Evolutionary conservation across 2,888 invertebrate species (phyloP).

Genomic region (Andricus curvator): DNA sequence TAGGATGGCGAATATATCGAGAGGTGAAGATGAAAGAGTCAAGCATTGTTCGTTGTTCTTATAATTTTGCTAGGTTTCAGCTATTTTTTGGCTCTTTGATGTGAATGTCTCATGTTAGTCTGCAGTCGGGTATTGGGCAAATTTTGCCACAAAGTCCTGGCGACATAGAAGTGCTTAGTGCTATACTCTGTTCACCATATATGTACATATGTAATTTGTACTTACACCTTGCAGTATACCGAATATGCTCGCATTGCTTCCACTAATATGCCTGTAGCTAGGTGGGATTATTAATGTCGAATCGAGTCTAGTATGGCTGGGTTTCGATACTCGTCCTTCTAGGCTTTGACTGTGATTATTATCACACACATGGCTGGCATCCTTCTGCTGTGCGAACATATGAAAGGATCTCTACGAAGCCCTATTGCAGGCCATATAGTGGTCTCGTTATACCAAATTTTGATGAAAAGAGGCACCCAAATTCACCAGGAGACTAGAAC

Average conservation of each 20-base stretch:
- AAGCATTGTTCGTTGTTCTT: not conserved
- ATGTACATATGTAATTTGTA: not conserved
- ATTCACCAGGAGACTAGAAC: not conserved
- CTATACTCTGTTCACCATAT: not conserved
- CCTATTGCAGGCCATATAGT: not conserved
- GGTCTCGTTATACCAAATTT: not conserved
- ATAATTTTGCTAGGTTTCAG: not conserved
- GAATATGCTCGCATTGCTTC: conserved; percentile 36
- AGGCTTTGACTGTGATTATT: conserved; percentile 31
- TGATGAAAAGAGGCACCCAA: not conserved
- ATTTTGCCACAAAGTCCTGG: not conserved
- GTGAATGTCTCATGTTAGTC: not conserved
- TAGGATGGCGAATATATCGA: conserved; percentile 7
- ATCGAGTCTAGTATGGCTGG: conserved; percentile 18
- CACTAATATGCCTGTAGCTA: conserved; percentile 47
- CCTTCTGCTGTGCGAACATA: conserved; percentile 40
- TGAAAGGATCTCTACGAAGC: conserved; percentile 47
- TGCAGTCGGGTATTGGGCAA: not conserved
- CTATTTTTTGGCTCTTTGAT: not conserved
- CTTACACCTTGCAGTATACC: not conserved
- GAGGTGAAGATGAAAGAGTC: not conserved
- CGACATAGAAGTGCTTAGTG: not conserved
- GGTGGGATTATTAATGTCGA: conserved; percentile 52
- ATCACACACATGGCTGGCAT: not conserved
- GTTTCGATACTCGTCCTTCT: conserved; percentile 30